Evolutionary conservation across 1,140 invertebrate species (phyloP).

Genomic region (Dinoponera quadriceps): DNA sequence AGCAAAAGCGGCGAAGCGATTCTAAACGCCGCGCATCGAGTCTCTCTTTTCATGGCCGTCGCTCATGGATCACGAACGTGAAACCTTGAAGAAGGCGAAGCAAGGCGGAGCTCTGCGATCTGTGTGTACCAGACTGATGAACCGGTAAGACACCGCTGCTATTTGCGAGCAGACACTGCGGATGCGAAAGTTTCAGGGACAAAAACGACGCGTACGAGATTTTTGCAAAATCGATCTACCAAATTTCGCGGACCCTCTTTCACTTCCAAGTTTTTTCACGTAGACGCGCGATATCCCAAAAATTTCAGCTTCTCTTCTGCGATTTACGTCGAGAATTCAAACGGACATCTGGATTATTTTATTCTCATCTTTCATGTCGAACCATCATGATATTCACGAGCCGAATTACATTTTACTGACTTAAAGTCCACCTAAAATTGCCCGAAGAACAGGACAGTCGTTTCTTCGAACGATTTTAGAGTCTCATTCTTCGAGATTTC

Average conservation of each 20-base stretch:
- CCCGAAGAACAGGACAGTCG: too few species aligned
- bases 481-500: neutral
- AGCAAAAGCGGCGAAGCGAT: slow-evolving; percentile 31
- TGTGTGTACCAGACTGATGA: neutral
- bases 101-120: neutral
- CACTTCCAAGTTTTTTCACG: too few species aligned
- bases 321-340: too few species aligned
- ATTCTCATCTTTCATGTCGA: neutral
- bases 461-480: neutral
- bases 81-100: neutral
- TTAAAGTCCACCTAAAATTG: neutral
- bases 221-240: neutral
- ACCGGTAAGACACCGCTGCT: neutral
- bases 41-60: neutral
- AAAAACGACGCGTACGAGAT: neutral
- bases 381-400: neutral
- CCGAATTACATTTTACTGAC: neutral
- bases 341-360: neutral
- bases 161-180: neutral
- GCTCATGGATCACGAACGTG: neutral
- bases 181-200: too few species aligned
- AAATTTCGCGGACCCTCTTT: too few species aligned
- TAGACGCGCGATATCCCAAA: too few species aligned
- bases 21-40: slow-evolving; percentile 40
- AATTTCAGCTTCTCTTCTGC: too few species aligned